Evolutionary conservation across 2,888 invertebrate genomes (phyloP).

Genomic region (Lathronympha strigana): DNA sequence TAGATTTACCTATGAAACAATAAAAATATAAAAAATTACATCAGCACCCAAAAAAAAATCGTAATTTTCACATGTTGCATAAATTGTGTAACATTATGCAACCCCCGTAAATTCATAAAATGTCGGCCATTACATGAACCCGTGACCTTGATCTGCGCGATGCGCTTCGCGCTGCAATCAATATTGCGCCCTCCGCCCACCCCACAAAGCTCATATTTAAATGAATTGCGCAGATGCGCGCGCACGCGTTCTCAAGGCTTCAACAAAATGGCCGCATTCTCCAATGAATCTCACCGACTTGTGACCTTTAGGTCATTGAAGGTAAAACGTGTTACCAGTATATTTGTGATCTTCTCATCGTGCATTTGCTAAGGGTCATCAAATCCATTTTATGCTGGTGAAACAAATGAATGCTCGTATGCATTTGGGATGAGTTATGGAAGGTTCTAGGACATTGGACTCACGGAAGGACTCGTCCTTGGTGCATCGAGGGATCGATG

Average conservation of each 20-base stretch:
- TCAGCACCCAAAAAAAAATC: not conserved
- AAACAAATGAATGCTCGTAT: no score
- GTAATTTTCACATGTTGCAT: not conserved
- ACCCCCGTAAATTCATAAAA: not conserved
- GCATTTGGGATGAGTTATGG: not conserved
- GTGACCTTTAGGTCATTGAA: not conserved
- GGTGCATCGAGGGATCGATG: not conserved
- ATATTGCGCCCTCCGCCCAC: constrained; percentile 9
- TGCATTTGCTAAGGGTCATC: not conserved
- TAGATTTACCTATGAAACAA: no score
- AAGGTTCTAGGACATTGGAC: not conserved
- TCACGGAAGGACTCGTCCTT: constrained; percentile 18
- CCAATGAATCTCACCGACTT: not conserved
- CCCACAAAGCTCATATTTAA: constrained; percentile 17
- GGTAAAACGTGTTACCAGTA: not conserved
- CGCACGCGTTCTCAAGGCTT: constrained; percentile 3
- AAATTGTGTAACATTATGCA: constrained; percentile 5
- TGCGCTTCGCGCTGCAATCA: constrained; percentile 6
- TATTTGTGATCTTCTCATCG: not conserved
- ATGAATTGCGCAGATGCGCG: not conserved
- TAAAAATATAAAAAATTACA: not conserved
- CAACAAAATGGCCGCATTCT: not conserved
- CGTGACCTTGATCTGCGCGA: not conserved
- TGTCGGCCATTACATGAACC: constrained; percentile 7
- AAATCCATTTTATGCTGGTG: not conserved